A percentile compares a stretch with the other conserved stretches of the same genome.
These are phyloP conservation scores for Sepiola atlantica DNA, from an alignment of 2,888 invertebrate species.

Conservation along the genomic window DNA sequence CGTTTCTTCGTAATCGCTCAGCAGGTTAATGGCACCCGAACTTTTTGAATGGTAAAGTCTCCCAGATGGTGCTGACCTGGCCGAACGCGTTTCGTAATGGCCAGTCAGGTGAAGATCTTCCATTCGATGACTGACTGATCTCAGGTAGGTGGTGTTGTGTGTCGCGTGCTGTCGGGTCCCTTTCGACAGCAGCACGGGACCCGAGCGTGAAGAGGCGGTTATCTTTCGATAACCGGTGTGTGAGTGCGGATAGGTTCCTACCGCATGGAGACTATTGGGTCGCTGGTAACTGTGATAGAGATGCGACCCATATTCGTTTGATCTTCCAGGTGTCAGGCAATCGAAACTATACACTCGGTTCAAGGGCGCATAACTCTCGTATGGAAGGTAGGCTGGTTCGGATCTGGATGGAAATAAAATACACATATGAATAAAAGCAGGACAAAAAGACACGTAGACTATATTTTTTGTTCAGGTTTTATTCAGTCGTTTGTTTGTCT, in stretches of 20 bases:
- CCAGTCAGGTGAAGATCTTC: slow-evolving; percentile 32
- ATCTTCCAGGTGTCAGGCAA: not conserved
- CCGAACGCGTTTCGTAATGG: not conserved
- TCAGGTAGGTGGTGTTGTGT: slow-evolving; percentile 4
- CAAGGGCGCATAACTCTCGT: not conserved
- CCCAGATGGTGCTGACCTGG: not conserved
- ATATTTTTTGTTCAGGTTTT: too few relatives aligned
- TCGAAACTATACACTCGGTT: slow-evolving; percentile 32
- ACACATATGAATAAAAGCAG: not conserved
- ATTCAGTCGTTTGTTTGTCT: too few relatives aligned
- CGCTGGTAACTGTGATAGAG: not conserved
- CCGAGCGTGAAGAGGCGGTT: slow-evolving; percentile 34
- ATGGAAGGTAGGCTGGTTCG: not conserved
- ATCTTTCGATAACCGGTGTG: not conserved
- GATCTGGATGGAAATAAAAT: not conserved
- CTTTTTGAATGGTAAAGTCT: slow-evolving; percentile 24
- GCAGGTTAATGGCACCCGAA: not conserved
- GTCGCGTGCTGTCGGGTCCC: not conserved
- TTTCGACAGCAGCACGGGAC: not conserved
- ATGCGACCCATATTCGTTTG: not conserved
- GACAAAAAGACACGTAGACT: not conserved
- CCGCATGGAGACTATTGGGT: not conserved
- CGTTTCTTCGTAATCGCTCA: not conserved
- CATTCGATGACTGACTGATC: not conserved
- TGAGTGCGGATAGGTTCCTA: not conserved